Evolutionary conservation across 2,113 vertebrate genomes (phyloP).

Genomic region (Anguilla japonica): DNA sequence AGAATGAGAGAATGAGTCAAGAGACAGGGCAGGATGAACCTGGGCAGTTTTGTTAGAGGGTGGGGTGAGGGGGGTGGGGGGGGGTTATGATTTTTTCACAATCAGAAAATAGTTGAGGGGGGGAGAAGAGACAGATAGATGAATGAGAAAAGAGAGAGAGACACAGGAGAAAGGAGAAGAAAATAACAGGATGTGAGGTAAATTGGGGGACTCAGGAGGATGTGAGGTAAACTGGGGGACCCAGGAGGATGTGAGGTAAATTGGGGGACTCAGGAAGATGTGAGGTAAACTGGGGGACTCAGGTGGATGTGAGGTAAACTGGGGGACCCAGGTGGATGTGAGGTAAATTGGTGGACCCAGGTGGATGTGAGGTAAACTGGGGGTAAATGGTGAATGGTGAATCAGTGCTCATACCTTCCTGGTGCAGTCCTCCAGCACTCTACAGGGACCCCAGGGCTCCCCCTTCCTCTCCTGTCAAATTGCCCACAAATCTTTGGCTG

Average conservation of each 20-base stretch:
- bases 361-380: no score
- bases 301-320: no score
- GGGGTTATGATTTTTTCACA: constrained; percentile 12
- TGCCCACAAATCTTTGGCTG: neutral
- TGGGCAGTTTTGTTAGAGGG: neutral
- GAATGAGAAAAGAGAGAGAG: neutral
- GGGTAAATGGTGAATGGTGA: no score
- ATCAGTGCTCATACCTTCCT: no score
- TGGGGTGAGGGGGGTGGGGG: constrained; percentile 18
- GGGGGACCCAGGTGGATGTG: neutral
- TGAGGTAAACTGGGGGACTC: neutral
- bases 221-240: neutral
- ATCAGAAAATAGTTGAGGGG: neutral
- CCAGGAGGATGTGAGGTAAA: no score
- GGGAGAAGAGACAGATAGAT: neutral
- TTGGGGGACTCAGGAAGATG: neutral
- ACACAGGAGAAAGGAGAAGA: neutral
- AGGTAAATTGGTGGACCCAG: neutral
- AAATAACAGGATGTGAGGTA: no score
- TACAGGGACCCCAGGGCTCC: no score
- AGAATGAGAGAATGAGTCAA: constrained; percentile 33
- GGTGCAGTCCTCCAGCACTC: no score
- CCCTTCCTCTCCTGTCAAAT: neutral
- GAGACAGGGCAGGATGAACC: constrained; percentile 16
- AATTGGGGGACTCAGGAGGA: neutral